phyloP scores from a whole-genome alignment of 2,797 vertebrate species.

The Siniperca obscura region DNA sequence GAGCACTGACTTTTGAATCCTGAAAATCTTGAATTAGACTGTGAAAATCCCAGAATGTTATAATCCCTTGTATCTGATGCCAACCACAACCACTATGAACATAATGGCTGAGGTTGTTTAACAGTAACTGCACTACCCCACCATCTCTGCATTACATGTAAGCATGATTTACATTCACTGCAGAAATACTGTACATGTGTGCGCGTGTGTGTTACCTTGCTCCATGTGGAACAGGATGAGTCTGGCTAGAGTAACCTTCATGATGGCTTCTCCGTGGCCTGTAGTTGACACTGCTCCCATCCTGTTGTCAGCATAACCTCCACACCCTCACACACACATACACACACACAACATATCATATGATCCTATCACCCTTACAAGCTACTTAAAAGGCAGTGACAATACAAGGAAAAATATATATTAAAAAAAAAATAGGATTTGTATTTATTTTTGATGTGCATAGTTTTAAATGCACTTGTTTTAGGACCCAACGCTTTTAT shows the following conservation, averaged over 20 bases:
- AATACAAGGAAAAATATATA: not conserved
- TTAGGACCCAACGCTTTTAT: not conserved
- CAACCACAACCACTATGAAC: too few species aligned
- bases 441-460: not conserved
- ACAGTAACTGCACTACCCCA: not conserved
- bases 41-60: too few species aligned
- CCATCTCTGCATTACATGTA: too few species aligned
- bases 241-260: slow-evolving; percentile 93
- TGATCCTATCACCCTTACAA: not conserved
- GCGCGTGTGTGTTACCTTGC: slow-evolving; percentile 86
- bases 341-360: slow-evolving; percentile 37
- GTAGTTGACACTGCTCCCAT: slow-evolving; percentile 92
- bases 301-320: slow-evolving; percentile 93
- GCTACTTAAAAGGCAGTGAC: not conserved
- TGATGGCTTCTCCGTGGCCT: slow-evolving; percentile 95
- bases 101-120: too few species aligned
- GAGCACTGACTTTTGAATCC: too few species aligned
- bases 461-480: not conserved
- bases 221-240: slow-evolving; percentile 92
- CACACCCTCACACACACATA: slow-evolving; percentile 89
- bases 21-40: too few species aligned
- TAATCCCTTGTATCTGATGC: too few species aligned
- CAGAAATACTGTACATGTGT: not conserved
- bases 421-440: not conserved
- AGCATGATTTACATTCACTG: not conserved